Conservation (phyloP, 1,140 invertebrate genomes). For the Ostrea denselamellosa region DNA sequence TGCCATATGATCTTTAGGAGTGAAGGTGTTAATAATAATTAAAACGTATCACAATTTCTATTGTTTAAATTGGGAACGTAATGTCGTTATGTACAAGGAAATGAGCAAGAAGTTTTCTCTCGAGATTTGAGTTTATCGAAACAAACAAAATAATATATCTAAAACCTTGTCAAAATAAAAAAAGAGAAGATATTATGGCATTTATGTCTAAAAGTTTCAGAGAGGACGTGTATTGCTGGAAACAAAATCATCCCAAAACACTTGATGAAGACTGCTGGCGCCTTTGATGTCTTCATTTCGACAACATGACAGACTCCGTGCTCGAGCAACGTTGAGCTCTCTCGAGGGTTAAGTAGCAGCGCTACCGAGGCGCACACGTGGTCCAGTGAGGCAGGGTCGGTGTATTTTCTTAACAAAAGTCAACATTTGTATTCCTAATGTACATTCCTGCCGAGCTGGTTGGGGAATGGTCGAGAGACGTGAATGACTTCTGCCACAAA, state of each 20-base stretch:
- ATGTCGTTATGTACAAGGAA: too few species aligned
- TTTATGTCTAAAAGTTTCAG: background rate
- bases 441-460: conserved; percentile 17
- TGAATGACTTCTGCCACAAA: conserved; percentile 29
- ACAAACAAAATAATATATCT: background rate
- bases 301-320: conserved; percentile 25
- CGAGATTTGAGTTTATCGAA: background rate
- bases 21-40: background rate
- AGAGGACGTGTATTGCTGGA: background rate
- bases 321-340: conserved; percentile 16
- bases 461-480: conserved; percentile 23
- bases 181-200: background rate
- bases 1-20: background rate
- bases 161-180: background rate
- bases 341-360: conserved; percentile 24
- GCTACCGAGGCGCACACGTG: conserved; percentile 18
- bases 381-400: conserved; percentile 5
- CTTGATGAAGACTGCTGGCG: conserved; percentile 30
- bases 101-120: background rate
- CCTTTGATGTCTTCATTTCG: conserved; percentile 37
- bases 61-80: too few species aligned
- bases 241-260: conserved; percentile 26
- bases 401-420: conserved; percentile 40
- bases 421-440: conserved; percentile 33
- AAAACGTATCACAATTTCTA: background rate